Conservation (phyloP, 2,888 invertebrate species). For the Archaeoteleia sp. region DNA sequence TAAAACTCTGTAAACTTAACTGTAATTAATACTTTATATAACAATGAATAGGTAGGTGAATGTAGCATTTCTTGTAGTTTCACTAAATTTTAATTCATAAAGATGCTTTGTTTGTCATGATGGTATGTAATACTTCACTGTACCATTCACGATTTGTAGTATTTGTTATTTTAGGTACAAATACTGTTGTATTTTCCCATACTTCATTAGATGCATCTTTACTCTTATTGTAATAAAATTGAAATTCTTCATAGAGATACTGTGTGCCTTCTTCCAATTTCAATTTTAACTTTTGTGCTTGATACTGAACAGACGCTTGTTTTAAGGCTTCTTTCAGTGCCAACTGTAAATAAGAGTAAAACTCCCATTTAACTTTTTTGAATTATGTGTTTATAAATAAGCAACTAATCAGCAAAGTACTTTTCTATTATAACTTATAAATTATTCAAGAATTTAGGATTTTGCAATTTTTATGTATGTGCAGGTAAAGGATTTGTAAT, state of each 20-base stretch:
- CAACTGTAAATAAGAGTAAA: slow-evolving; percentile 64
- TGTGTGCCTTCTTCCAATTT: slow-evolving; percentile 15
- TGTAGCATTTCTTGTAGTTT: too few relatives aligned
- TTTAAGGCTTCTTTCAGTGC: slow-evolving; percentile 76
- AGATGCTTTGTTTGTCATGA: slow-evolving; percentile 15
- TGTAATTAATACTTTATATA: too few relatives aligned
- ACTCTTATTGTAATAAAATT: slow-evolving; percentile 26
- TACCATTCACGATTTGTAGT: slow-evolving; percentile 29
- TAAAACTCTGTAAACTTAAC: too few relatives aligned
- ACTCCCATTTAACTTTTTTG: not conserved
- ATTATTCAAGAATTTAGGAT: too few relatives aligned
- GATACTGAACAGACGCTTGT: slow-evolving; percentile 74
- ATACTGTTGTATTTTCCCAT: slow-evolving; percentile 30
- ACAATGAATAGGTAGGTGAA: not conserved
- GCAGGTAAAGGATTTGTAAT: too few relatives aligned
- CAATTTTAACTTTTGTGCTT: slow-evolving; percentile 72
- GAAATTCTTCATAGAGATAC: slow-evolving; percentile 36
- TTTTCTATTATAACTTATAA: too few relatives aligned
- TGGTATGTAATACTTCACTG: slow-evolving; percentile 23
- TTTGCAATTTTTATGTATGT: too few relatives aligned
- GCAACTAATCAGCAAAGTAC: too few relatives aligned
- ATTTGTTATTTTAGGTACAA: slow-evolving; percentile 38
- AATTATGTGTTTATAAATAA: too few relatives aligned
- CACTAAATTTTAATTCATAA: not conserved
- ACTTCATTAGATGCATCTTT: not conserved